Evolutionary conservation across 2,888 invertebrate genomes (phyloP).

Genomic region (Rhabditoides inermis): DNA sequence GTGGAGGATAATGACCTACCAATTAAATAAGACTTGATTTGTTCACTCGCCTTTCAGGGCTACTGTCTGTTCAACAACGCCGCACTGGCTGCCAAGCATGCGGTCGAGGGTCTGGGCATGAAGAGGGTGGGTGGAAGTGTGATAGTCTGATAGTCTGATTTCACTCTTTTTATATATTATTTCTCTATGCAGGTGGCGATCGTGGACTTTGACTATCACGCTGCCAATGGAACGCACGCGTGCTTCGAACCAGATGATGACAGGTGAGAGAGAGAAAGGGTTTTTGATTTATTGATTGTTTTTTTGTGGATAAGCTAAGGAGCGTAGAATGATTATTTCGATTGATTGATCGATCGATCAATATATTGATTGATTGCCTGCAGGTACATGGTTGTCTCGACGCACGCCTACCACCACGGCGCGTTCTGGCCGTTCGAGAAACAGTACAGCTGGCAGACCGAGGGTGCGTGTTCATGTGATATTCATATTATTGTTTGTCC

Average conservation of each 20-base stretch:
- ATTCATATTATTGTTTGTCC: too few species aligned
- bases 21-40: neutral
- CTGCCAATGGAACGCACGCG: constrained; percentile 28
- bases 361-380: too few species aligned
- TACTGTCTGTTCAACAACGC: constrained; percentile 98
- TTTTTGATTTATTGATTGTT: too few species aligned
- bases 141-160: neutral
- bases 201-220: constrained; percentile 34
- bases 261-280: too few species aligned
- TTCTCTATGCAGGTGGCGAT: constrained; percentile 15
- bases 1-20: neutral
- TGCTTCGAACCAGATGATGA: too few species aligned
- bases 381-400: constrained; percentile 23
- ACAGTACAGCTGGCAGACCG: constrained; percentile 22
- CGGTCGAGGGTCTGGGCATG: constrained; percentile 28
- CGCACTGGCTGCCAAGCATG: constrained; percentile 80
- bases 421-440: constrained; percentile 33
- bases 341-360: too few species aligned
- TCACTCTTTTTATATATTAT: neutral
- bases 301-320: too few species aligned
- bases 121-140: constrained; percentile 11
- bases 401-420: constrained; percentile 33
- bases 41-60: constrained; percentile 58
- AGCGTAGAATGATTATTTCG: too few species aligned
- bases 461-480: too few species aligned